Conservation (phyloP, 2,113 vertebrate genomes). For the Thoracochromis brauschi region DNA sequence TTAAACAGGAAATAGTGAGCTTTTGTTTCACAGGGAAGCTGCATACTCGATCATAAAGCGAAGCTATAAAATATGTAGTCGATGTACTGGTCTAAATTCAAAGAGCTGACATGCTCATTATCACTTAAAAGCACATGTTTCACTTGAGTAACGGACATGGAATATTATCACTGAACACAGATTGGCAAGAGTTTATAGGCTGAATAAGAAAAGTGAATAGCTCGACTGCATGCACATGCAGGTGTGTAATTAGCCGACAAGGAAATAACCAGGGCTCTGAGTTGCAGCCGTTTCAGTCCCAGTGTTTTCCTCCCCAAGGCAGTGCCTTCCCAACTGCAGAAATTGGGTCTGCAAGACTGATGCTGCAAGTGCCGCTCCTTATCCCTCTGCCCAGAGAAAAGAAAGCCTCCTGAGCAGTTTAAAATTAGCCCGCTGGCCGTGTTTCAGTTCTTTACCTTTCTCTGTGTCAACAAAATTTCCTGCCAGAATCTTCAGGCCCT, state of each 20-base stretch:
- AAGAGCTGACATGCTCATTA: conserved; percentile 18
- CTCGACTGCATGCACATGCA: not conserved
- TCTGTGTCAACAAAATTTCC: conserved; percentile 44
- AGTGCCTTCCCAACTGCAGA: conserved; percentile 33
- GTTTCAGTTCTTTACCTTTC: conserved; percentile 49
- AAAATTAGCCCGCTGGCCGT: conserved; percentile 60
- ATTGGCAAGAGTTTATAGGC: conserved; percentile 12
- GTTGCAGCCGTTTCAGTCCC: conserved; percentile 4
- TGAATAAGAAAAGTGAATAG: not conserved
- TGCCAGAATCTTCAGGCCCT: conserved; percentile 6
- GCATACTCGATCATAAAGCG: not conserved
- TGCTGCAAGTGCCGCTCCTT: conserved; percentile 50
- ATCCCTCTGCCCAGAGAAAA: conserved; percentile 47
- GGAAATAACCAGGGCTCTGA: not conserved
- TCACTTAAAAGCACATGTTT: conserved; percentile 37
- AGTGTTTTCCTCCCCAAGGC: conserved; percentile 41
- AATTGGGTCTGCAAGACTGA: conserved; percentile 70
- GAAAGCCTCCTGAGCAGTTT: conserved; percentile 49
- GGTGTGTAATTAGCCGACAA: conserved; percentile 50
- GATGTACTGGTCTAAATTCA: conserved; percentile 4
- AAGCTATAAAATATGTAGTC: not conserved
- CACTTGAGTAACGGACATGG: conserved; percentile 11
- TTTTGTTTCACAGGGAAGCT: conserved; percentile 14
- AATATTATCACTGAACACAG: conserved; percentile 12
- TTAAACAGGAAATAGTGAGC: conserved; percentile 13